These are phyloP conservation scores for Bos javanicus DNA, from an alignment of 2,113 vertebrate genomes.

Conservation along the genomic window DNA sequence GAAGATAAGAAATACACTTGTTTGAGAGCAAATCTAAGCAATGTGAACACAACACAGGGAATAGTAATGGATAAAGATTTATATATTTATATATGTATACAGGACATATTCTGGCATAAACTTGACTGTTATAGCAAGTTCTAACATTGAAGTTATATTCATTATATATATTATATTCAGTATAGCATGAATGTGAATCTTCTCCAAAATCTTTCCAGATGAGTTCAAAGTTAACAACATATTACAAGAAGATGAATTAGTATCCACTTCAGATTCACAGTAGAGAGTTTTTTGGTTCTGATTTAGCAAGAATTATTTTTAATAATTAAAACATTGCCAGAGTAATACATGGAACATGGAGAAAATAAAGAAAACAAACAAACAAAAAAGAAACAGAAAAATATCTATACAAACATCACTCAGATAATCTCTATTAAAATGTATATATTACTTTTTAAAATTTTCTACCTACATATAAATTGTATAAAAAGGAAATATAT, in stretches of 20 bases:
- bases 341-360: not conserved
- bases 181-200: not conserved
- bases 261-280: not conserved
- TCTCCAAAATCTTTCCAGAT: not conserved
- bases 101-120: not conserved
- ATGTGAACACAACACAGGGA: not conserved
- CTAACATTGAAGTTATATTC: not conserved
- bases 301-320: not conserved
- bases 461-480: not conserved
- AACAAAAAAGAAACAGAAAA: not conserved
- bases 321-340: not conserved
- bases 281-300: not conserved
- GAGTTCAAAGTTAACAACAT: not conserved
- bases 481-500: not conserved
- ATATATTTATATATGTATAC: not conserved
- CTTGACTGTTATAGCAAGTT: not conserved
- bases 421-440: conserved; percentile 4
- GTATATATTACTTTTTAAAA: not conserved
- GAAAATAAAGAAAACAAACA: not conserved
- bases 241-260: not conserved
- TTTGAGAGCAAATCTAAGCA: not conserved
- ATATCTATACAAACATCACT: not conserved
- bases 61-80: not conserved
- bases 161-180: not conserved
- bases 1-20: not conserved